Evolutionary conservation across 1,140 invertebrate species (phyloP).

Genomic region (Procambarus virginalis): DNA sequence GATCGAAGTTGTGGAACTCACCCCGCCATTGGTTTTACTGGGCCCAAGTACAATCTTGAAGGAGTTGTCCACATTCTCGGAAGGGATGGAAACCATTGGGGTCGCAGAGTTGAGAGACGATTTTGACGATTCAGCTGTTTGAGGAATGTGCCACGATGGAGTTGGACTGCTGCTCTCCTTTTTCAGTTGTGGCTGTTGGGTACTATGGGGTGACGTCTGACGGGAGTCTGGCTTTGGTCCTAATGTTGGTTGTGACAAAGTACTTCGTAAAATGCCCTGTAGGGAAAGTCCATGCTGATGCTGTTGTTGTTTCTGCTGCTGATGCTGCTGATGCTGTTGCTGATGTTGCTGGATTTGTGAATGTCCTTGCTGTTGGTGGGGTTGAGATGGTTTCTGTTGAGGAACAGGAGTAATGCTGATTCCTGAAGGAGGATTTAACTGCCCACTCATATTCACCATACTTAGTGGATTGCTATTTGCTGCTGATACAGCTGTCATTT

Average conservation of each 20-base stretch:
- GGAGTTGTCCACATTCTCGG: slow-evolving; percentile 68
- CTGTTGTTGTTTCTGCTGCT: slow-evolving; percentile 60
- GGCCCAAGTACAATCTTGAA: slow-evolving; percentile 68
- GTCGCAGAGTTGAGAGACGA: slow-evolving; percentile 10
- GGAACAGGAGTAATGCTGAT: slow-evolving; percentile 64
- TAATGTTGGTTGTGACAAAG: slow-evolving; percentile 59
- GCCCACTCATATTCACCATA: slow-evolving; percentile 56
- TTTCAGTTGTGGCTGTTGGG: slow-evolving; percentile 72
- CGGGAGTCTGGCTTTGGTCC: slow-evolving; percentile 67
- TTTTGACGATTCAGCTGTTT: slow-evolving; percentile 55
- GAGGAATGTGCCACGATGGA: slow-evolving; percentile 69
- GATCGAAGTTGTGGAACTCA: slow-evolving; percentile 57
- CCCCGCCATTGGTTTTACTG: slow-evolving; percentile 53
- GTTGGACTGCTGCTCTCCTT: slow-evolving; percentile 68
- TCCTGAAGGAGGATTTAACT: slow-evolving; percentile 53
- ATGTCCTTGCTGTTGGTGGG: slow-evolving; percentile 69
- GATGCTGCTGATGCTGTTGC: slow-evolving; percentile 62
- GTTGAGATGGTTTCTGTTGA: slow-evolving; percentile 67
- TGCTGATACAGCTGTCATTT: slow-evolving; percentile 52
- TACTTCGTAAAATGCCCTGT: slow-evolving; percentile 59
- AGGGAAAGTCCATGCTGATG: slow-evolving; percentile 48
- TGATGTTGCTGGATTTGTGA: slow-evolving; percentile 66
- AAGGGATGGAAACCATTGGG: slow-evolving; percentile 69
- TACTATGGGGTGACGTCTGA: slow-evolving; percentile 71
- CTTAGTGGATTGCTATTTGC: slow-evolving; percentile 47